Base-by-base conservation (phyloP, 2,888 invertebrate genomes). In the Polietes domitor region DNA sequence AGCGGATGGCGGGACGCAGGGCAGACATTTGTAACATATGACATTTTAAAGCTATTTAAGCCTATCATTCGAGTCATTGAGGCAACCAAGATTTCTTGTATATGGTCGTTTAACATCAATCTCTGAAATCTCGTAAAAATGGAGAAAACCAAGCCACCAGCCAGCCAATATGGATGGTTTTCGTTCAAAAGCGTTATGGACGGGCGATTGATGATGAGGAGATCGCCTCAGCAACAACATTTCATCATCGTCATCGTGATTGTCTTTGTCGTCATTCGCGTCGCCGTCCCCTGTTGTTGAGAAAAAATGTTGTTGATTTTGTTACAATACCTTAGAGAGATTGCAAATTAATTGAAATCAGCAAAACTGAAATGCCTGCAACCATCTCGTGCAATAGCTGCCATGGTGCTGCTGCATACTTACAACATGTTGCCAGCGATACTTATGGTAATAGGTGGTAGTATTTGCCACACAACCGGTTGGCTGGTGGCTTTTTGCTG, bases 311-410 rank as follows among this genome's bases (percentile, higher is more conserved):
- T 68, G 68, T 70, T 74, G 80, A 74, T 84, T 75, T 84, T 37
- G 80, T 78, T 79, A 84, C 81, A 84, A 84, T 84, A 79, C 84
- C 81, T 84, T 81, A 82, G 84, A 84, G 84, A 84, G 81, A 79
- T 84, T 78, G 78, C 84, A 84, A 84, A 84, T 84, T 84, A 84
- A 84, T 84, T 84, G 84, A 79, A 84, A 82, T 37, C 76, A 82
- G 73, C 74, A 83, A 80, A 73, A 75, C 65, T 70, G 75, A 84
- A 81, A 84, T 84, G 76, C 68, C 81, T 84, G 65, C 1, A 10
- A 12, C 1, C 24, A 65, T 50, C 43, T 26, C 58, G 37, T 43
- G 17, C 58, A 61, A 12, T 28, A 10, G 19, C 15, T 32, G 17
- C 19, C 32, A 32, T 63, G 37, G 17, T 7, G 37, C 37, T 32